Evolutionary conservation across 1,140 invertebrate species (phyloP), one percentile per base, ranked within the genome.

Genomic region (Maconellicoccus hirsutus): DNA sequence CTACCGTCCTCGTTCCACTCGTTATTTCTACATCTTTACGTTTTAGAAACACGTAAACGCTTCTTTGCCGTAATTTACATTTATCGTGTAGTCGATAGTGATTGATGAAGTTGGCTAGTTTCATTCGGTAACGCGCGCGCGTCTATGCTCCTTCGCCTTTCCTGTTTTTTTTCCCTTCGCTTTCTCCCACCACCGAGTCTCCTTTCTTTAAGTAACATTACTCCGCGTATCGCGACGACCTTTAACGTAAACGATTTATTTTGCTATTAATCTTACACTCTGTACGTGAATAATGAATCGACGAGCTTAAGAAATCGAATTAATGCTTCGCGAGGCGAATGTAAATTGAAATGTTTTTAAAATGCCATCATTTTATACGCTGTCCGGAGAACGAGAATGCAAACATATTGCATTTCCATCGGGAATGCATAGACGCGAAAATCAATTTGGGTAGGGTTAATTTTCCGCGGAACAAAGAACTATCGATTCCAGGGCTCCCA

Each of bases 161-260:
- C 12, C 29, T 12, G 29, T 33, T 12, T 33, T 12, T 33, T 3
- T 33, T 6, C 12, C 29, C 12, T 12, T 33, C 29, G 3, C 12
- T 6, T 33, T 33, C 12, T 6, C 29, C 12, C 29, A 33, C 29
- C 12, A 6, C 29, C n/a, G n/a, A n/a, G n/a, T 33, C 29, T 33
- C 12, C 29, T 12, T 33, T 12, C 12, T 52, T 52, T 38, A 38
- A 38, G 33, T 16, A 16, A 52, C 42, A 52, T 52, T 52, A 52
- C 42, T 52, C n/a, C 42, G 42, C 42, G 42, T 52, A 3, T 33
- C 29, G 29, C 42, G 42, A 52, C 42, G 42, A 52, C 42, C 42
- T 52, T 52, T 52, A 52, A 52, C 42, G 42, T 52, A 52, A 52
- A 52, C 42, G 42, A 52, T 52, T 52, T 52, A 52, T 52, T 52